Percentiles rank a stretch among this genome's conserved stretches.
Evolutionary conservation across 2,797 vertebrate genomes (phyloP).

Genomic region (Crocidura indochinensis): DNA sequence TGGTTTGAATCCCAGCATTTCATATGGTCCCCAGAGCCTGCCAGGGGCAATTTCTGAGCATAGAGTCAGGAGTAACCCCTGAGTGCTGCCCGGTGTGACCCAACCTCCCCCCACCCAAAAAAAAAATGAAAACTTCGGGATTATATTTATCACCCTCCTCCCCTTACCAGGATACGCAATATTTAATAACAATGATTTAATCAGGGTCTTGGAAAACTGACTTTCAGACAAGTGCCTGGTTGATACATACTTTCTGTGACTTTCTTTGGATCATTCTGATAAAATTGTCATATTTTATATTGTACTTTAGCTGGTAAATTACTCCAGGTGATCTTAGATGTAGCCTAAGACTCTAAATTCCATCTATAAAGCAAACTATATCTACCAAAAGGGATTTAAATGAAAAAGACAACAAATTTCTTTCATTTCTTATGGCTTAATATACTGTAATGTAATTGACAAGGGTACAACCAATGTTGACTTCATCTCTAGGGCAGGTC

Average conservation of each 20-base stretch:
- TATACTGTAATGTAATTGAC: conserved; percentile 23
- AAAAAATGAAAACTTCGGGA: too few species aligned
- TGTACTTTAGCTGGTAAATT: conserved; percentile 66
- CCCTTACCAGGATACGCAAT: neutral
- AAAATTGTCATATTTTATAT: conserved; percentile 70
- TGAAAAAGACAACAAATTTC: conserved; percentile 30
- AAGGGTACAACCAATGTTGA: neutral
- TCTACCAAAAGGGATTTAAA: conserved; percentile 3
- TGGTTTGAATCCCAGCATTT: too few species aligned
- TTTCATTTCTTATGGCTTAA: conserved; percentile 59
- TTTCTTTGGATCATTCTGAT: conserved; percentile 66
- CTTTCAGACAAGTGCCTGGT: conserved; percentile 11
- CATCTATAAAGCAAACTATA: conserved; percentile 49
- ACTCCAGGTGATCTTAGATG: conserved; percentile 69
- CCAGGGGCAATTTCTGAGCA: too few species aligned
- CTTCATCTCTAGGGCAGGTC: conserved; percentile 23
- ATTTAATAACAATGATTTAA: conserved; percentile 40
- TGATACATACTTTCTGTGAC: conserved; percentile 50
- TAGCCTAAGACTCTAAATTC: conserved; percentile 67
- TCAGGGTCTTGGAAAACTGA: conserved; percentile 28
- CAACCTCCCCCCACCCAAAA: neutral
- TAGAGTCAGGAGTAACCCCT: too few species aligned
- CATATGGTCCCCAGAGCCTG: too few species aligned
- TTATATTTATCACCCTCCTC: too few species aligned
- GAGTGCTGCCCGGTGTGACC: too few species aligned